Conservation (phyloP, 1,140 invertebrate genomes). For the Drosophila punjabiensis region DNA sequence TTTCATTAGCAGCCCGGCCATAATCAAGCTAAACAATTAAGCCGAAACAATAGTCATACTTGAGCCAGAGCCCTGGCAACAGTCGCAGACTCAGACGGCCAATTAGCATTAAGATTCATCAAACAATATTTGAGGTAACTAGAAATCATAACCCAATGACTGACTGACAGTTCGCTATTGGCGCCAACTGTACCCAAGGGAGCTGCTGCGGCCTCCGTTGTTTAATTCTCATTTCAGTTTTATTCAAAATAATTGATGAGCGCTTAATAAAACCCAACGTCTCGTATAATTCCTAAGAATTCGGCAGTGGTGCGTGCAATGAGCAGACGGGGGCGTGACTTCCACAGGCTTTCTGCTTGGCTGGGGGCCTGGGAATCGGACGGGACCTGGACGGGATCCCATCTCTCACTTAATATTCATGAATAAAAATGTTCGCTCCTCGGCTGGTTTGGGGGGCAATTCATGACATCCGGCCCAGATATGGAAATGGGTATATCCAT, state of each 20-base stretch:
- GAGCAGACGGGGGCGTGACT: constrained; percentile 50
- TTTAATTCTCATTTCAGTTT: constrained; percentile 71
- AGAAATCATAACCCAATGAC: constrained; percentile 57
- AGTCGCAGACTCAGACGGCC: constrained; percentile 22
- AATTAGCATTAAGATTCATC: constrained; percentile 70
- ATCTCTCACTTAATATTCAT: constrained; percentile 67
- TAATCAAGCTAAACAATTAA: constrained; percentile 83
- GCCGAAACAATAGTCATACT: constrained; percentile 73
- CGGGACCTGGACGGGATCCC: constrained; percentile 7
- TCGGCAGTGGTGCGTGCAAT: constrained; percentile 71
- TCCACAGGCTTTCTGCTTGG: constrained; percentile 75
- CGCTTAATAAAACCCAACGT: constrained; percentile 84
- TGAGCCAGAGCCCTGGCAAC: constrained; percentile 69
- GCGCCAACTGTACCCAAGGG: constrained; percentile 68
- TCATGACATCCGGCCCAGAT: constrained; percentile 76
- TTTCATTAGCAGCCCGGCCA: constrained; percentile 72
- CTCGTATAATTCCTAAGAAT: constrained; percentile 80
- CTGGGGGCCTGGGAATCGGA: constrained; percentile 68
- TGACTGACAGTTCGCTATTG: constrained; percentile 22
- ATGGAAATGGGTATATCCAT: constrained; percentile 54
- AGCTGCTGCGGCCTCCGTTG: constrained; percentile 35
- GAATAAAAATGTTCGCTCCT: constrained; percentile 43
- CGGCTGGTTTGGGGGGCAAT: constrained; percentile 48
- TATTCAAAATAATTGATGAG: constrained; percentile 74
- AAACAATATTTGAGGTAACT: constrained; percentile 69